phyloP scores from a whole-genome alignment of 1,140 invertebrate species.

The Eciton burchellii region DNA sequence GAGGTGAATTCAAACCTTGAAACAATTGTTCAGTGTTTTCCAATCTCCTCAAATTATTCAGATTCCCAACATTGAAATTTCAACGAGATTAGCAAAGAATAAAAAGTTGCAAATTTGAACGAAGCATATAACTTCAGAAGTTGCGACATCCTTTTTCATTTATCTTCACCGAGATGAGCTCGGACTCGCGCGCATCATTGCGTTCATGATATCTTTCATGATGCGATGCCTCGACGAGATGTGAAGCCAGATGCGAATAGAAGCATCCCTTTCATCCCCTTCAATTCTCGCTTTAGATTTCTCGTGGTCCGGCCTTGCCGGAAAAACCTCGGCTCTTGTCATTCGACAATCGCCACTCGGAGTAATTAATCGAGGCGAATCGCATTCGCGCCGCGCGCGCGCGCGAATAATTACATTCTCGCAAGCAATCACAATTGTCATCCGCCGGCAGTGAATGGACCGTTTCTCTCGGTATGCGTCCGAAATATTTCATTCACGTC shows the following conservation, averaged over 20 bases:
- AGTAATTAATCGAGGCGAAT: conserved; percentile 66
- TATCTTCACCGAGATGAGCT: neutral
- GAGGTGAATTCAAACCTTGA: neutral
- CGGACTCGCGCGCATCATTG: neutral
- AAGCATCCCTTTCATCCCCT: conserved; percentile 26
- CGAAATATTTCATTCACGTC: conserved; percentile 59
- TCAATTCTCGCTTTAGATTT: conserved; percentile 44
- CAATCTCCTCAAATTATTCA: neutral
- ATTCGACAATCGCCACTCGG: conserved; percentile 33
- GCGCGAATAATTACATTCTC: conserved; percentile 66
- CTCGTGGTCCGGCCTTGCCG: no score
- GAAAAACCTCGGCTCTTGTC: conserved; percentile 3
- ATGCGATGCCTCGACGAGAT: neutral
- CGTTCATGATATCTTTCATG: neutral
- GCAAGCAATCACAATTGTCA: conserved; percentile 66
- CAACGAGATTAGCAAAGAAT: neutral
- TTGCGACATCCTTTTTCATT: neutral
- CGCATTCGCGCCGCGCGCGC: neutral
- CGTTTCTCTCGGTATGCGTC: conserved; percentile 20
- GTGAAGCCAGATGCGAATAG: conserved; percentile 12
- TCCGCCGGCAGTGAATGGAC: conserved; percentile 17
- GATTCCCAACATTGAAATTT: neutral
- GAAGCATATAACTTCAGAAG: neutral
- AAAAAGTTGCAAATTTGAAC: neutral
- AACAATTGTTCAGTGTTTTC: neutral